Base-by-base conservation (phyloP, 2,888 invertebrate species). In the Vandiemenella viatica region DNA sequence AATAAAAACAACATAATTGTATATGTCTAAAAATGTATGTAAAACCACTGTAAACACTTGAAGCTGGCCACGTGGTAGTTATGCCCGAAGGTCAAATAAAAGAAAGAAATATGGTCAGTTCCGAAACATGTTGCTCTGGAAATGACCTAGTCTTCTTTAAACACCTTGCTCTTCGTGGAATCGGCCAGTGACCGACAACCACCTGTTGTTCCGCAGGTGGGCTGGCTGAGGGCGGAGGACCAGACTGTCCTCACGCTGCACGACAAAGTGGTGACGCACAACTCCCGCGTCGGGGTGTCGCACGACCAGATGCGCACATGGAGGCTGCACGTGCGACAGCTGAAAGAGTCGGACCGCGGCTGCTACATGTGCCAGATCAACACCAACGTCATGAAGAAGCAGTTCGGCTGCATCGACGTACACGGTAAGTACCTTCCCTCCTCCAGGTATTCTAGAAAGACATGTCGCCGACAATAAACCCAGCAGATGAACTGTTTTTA, bases 361-460 rank as follows among this genome's bases (percentile, higher is more conserved):
- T 83, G 83, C 60, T 84, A 84, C 65, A 83, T 83, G 82, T 84
- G 83, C 62, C 83, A 84, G 67, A 79, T 84, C 56, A 84, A 84
- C 64, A 83, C 83, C 3, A 77, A 71, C 54, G 75, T 78, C 49
- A 83, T 84, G 83, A 80, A 79, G 67, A 83, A 80, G 59, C 80
- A 81, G 65, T 72, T 80, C 49, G 83, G 83, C 48, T 84, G 83
- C 63, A 75, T 84, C 48, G 83, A 83, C 67, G 83, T 84, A 19
- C 74, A 81, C 63, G 82, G 83, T 83, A 65, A 72, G 73, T 63
- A 55, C 3, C 8, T n/a, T n/a, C 1, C n/a, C n/a, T n/a, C n/a
- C 32, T 13, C 26, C 26, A 8, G 6, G 26, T 10, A 23, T 8
- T 10, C 26, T 23, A 8, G 26, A 23, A 23, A 23, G 7, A 23